These are phyloP conservation scores for Menura novaehollandiae DNA, from an alignment of 2,113 vertebrate genomes.

Conservation along the genomic window DNA sequence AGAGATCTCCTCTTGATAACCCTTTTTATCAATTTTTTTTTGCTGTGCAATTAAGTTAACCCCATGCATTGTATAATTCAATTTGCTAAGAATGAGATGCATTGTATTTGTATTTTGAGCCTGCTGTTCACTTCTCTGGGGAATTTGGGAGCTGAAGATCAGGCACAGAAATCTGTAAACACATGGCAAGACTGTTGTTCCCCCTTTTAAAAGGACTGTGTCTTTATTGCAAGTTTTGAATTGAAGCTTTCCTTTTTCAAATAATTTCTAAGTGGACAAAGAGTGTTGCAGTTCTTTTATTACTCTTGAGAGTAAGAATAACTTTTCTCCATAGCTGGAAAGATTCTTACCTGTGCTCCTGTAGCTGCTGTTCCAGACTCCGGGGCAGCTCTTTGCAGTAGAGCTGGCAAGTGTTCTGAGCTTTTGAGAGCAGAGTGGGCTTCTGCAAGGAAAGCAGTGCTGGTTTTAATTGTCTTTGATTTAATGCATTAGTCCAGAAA, in stretches of 20 bases:
- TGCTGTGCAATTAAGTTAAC: background rate
- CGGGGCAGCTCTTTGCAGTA: constrained; percentile 92
- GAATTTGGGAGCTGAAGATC: background rate
- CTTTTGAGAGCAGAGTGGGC: constrained; percentile 82
- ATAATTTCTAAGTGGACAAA: background rate
- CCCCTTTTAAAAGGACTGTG: background rate
- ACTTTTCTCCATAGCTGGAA: background rate
- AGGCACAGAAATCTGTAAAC: background rate
- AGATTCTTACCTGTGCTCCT: constrained; percentile 89
- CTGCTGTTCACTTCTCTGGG: background rate
- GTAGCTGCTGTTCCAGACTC: constrained; percentile 95
- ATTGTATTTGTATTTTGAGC: background rate
- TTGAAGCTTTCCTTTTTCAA: background rate
- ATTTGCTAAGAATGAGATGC: background rate
- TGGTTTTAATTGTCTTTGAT: background rate
- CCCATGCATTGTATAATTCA: background rate
- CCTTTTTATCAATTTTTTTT: background rate
- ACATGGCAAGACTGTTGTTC: background rate
- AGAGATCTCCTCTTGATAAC: background rate
- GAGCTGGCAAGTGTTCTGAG: constrained; percentile 88
- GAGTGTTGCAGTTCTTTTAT: background rate
- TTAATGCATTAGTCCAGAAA: background rate
- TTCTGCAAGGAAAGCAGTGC: constrained; percentile 72
- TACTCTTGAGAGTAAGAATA: background rate
- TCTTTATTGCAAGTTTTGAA: background rate